These are phyloP conservation scores for Bedellia somnulentella DNA, from an alignment of 2,888 invertebrate genomes.

Conservation along the genomic window DNA sequence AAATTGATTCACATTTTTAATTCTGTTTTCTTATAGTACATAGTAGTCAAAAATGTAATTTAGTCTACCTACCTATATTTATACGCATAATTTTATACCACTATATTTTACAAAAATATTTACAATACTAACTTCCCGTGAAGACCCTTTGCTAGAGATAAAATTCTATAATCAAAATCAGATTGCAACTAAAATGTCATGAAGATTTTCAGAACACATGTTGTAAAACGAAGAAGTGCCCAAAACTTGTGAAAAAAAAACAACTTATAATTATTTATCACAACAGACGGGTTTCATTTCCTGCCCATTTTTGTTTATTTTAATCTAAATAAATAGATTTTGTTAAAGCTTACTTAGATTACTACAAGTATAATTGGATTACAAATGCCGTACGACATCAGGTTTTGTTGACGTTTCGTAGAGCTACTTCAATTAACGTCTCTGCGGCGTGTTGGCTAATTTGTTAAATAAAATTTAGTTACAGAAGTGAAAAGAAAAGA, in stretches of 20 bases:
- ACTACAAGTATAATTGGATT: no score
- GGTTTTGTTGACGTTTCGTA: no score
- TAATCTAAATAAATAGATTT: constrained; percentile 30
- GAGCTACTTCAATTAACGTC: no score
- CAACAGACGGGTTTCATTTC: constrained; percentile 45
- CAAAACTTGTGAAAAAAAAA: constrained; percentile 21
- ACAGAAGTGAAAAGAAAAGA: no score
- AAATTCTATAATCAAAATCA: constrained; percentile 11
- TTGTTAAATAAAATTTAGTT: no score
- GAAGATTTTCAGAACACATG: constrained; percentile 22
- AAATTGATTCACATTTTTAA: constrained; percentile 53
- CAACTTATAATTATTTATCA: constrained; percentile 51
- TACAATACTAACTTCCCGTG: constrained; percentile 48
- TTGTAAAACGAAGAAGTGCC: constrained; percentile 9
- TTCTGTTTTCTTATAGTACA: constrained; percentile 54
- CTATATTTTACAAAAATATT: constrained; percentile 58
- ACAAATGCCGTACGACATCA: no score
- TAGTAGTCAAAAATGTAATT: constrained; percentile 50
- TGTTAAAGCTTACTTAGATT: constrained; percentile 49
- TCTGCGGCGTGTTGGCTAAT: no score
- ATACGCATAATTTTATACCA: constrained; percentile 45
- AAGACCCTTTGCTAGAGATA: constrained; percentile 36
- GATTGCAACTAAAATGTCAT: constrained; percentile 20
- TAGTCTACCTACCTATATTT: constrained; percentile 52
- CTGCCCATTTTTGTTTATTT: constrained; percentile 20